These are phyloP conservation scores for Brachymystax lenok DNA, from an alignment of 2,797 vertebrate species.

Conservation along the genomic window DNA sequence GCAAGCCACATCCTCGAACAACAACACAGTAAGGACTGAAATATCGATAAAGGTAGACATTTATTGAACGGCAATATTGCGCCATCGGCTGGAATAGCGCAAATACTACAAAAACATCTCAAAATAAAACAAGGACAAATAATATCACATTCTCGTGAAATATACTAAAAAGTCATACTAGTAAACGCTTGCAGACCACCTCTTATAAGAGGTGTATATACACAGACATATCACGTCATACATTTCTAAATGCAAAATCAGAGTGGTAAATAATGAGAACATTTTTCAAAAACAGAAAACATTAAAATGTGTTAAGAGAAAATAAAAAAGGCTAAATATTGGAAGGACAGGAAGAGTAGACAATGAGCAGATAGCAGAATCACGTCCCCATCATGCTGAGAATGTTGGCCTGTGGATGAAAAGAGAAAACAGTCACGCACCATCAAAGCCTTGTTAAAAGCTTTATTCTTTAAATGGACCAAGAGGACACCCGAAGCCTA, in stretches of 20 bases:
- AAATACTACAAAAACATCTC: constrained; percentile 9
- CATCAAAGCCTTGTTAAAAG: neutral
- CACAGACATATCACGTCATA: neutral
- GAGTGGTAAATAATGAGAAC: constrained; percentile 1
- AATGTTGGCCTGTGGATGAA: constrained; percentile 73
- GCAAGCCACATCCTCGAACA: constrained; percentile 28
- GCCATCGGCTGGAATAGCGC: constrained; percentile 8
- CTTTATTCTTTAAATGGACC: neutral
- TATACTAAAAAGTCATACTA: neutral
- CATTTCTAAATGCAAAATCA: neutral
- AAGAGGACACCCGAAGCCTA: neutral
- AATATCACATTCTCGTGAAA: neutral
- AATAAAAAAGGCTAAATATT: neutral
- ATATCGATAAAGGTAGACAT: neutral
- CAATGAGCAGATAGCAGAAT: constrained; percentile 15
- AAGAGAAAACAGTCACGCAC: constrained; percentile 1
- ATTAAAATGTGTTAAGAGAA: neutral
- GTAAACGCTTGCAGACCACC: neutral
- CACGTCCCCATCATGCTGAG: constrained; percentile 74
- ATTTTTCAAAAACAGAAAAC: neutral
- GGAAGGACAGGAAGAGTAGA: neutral
- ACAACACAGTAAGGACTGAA: neutral
- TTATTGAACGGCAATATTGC: constrained; percentile 13
- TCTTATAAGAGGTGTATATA: constrained; percentile 8
- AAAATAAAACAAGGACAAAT: neutral